phyloP scores from a whole-genome alignment of 1,140 invertebrate species.

The Rhopalosiphum maidis region DNA sequence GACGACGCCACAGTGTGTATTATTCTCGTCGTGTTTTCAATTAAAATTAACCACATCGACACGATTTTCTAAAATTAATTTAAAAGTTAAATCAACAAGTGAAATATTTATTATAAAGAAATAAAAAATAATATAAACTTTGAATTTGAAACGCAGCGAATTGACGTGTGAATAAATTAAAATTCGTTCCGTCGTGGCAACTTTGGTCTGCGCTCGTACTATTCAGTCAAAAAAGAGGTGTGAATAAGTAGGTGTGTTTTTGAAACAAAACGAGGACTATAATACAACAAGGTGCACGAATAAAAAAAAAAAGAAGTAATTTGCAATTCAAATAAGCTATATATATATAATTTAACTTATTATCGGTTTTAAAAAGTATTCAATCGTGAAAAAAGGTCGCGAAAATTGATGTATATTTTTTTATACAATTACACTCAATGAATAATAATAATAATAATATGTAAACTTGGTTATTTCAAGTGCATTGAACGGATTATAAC shows the following conservation, averaged over 20 bases:
- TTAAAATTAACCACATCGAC: neutral
- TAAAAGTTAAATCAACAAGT: neutral
- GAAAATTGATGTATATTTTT: neutral
- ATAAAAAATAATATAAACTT: neutral
- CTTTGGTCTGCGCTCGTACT: neutral
- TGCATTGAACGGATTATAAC: neutral
- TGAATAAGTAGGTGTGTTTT: neutral
- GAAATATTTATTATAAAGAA: neutral
- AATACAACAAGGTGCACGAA: neutral
- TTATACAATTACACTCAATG: neutral
- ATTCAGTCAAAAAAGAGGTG: neutral
- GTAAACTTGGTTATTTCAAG: neutral
- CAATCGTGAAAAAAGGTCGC: neutral
- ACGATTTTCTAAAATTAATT: neutral
- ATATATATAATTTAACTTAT: conserved; percentile 3
- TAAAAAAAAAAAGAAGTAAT: neutral
- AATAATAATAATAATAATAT: neutral
- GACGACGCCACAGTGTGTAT: neutral
- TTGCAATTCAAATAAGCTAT: neutral
- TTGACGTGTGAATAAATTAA: neutral
- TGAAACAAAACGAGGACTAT: neutral
- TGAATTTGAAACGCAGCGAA: neutral
- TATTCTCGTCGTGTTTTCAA: neutral
- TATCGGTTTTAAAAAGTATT: neutral
- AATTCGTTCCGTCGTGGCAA: neutral